Conservation (phyloP, 1,140 invertebrate genomes). For the Drosophila teissieri region DNA sequence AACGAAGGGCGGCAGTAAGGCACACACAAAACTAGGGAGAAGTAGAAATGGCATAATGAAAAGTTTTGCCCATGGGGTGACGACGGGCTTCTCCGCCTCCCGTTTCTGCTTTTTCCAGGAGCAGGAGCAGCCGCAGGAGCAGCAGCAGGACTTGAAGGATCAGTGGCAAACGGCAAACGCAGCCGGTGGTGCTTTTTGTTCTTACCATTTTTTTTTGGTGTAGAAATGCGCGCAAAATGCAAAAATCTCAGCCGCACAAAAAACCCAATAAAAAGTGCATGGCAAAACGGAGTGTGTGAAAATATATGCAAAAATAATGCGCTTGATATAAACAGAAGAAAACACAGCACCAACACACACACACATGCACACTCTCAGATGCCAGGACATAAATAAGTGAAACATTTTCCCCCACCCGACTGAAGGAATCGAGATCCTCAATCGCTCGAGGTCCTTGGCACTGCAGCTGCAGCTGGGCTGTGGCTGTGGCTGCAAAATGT, state of each 20-base stretch:
- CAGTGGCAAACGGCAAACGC: constrained; percentile 32
- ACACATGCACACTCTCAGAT: constrained; percentile 6
- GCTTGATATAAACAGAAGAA: constrained; percentile 45
- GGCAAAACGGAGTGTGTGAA: constrained; percentile 47
- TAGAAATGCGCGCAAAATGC: constrained; percentile 82
- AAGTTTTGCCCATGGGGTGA: constrained; percentile 75
- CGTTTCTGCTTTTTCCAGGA: constrained; percentile 32
- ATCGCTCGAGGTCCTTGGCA: constrained; percentile 46
- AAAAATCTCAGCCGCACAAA: constrained; percentile 67
- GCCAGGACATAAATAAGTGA: constrained; percentile 41
- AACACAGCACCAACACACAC: constrained; percentile 9
- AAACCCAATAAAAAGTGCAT: constrained; percentile 71
- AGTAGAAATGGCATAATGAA: constrained; percentile 63
- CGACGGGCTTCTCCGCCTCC: constrained; percentile 51
- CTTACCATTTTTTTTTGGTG: constrained; percentile 33
- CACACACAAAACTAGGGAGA: constrained; percentile 59
- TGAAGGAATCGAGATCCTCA: constrained; percentile 36
- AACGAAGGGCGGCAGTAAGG: constrained; percentile 30
- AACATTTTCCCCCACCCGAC: constrained; percentile 42
- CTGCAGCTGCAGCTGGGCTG: constrained; percentile 37
- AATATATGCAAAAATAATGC: constrained; percentile 71
- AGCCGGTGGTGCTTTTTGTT: constrained; percentile 72
- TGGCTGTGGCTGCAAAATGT: constrained; percentile 55
- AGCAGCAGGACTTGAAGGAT: constrained; percentile 24
- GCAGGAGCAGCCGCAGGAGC: constrained; percentile 15